Evolutionary conservation across 2,888 invertebrate genomes (phyloP).

Genomic region (Camptogramma bilineatum): DNA sequence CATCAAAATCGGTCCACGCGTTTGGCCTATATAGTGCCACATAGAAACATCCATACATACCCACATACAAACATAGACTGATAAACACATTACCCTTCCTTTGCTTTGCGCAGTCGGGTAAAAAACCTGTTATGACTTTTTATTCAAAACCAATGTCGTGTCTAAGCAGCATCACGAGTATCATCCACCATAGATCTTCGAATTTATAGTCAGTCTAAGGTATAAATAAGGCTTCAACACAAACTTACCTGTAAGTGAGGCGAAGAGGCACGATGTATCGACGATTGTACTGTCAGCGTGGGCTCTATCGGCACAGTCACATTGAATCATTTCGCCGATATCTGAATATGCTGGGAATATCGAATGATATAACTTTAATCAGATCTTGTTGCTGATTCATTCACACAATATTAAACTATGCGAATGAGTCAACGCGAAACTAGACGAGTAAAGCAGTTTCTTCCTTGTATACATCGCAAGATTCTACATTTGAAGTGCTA

Average conservation of each 20-base stretch:
- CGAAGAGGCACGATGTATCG: constrained; percentile 64
- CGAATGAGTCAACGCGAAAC: constrained; percentile 18
- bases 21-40: too few species aligned
- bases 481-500: too few species aligned
- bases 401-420: constrained; percentile 10
- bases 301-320: constrained; percentile 40
- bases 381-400: constrained; percentile 16
- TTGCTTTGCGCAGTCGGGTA: too few species aligned
- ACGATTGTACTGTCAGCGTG: constrained; percentile 70
- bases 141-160: background rate
- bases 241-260: constrained; percentile 55
- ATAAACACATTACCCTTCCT: too few species aligned
- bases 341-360: constrained; percentile 1
- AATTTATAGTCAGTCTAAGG: background rate
- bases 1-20: too few species aligned
- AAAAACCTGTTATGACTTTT: background rate
- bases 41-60: too few species aligned
- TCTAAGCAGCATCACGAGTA: background rate
- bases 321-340: constrained; percentile 27
- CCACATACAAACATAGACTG: too few species aligned
- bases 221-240: constrained; percentile 16
- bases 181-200: constrained; percentile 7
- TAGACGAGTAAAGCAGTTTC: background rate
- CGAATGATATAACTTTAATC: constrained; percentile 3
- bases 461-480: background rate